Base-by-base conservation (phyloP, 2,113 vertebrate species). In the Datnioides undecimradiatus region DNA sequence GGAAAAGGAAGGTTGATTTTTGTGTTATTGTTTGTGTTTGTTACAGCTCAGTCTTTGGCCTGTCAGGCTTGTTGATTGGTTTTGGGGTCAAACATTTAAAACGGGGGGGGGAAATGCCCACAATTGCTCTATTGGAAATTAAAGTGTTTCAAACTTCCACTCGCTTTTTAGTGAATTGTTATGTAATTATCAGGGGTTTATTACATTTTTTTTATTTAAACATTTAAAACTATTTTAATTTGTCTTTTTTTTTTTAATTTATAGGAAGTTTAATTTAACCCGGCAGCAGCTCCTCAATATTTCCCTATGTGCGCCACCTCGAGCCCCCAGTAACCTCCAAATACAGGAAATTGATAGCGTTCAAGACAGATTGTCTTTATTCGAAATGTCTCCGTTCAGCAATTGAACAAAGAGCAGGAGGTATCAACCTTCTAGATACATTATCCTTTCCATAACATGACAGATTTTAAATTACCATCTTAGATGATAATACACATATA, bases 321-420 rank as follows among this genome's bases (percentile, higher is more conserved):
- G 55, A 73, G 65, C 14, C 40, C 68, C 77, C 73, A 73, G 81
- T 87, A 90, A 88, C 33, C 89, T 88, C 65, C 90, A 91, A 81
- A 92, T 86, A 87, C 90, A 95, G 91, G 58, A 76, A 73, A 84
- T 86, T 79, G 82, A 82, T 87, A 73, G 88, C 82, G 82, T 93
- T 93, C 88, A 95, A 96, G 97, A 98, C 98, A 97, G 96, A 97
- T 98, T 98, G 97, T 99, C 97, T 99, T 99, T 98, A 99, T 99
- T 99, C 94, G 95, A 97, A 97, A 97, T 72, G 93, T 91, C 96
- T 97, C 96, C 96, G 97, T 96, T 97, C 96, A 93, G 94, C 96
- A 96, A 94, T 95, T 93, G 95, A 97, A 97, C 96, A 97, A 96
- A 96, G 95, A 95, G 92, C 95, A 86, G 96, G 86, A 96, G 97